These are phyloP conservation scores for Sander vitreus DNA, from an alignment of 2,113 vertebrate species.

Conservation along the genomic window DNA sequence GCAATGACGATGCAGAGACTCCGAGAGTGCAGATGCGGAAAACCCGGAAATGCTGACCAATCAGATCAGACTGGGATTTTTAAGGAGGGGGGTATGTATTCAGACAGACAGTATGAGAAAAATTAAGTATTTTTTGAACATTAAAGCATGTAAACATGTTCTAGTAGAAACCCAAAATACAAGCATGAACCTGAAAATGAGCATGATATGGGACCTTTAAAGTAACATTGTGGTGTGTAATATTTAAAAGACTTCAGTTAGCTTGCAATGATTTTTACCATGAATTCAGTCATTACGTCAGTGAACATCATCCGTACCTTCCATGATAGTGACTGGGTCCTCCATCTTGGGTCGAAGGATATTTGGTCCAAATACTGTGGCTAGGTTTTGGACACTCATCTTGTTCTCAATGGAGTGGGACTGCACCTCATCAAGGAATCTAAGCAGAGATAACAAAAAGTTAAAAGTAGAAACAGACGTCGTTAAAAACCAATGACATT, in stretches of 20 bases:
- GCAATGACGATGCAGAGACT: too few species aligned
- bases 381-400: constrained; percentile 97
- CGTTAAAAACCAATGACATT: background rate
- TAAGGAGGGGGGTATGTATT: too few species aligned
- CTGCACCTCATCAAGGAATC: constrained; percentile 98
- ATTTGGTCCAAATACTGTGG: constrained; percentile 97
- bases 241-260: background rate
- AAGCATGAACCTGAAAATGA: too few species aligned
- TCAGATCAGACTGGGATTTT: too few species aligned
- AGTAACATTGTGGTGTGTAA: background rate
- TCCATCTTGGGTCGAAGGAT: constrained; percentile 94
- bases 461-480: background rate
- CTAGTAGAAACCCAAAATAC: too few species aligned
- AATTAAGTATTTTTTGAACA: too few species aligned
- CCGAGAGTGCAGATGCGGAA: too few species aligned
- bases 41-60: too few species aligned
- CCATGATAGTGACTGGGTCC: constrained; percentile 95
- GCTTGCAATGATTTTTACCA: background rate
- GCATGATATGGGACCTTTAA: too few species aligned
- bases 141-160: too few species aligned
- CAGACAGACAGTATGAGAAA: too few species aligned
- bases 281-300: background rate
- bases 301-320: constrained; percentile 82
- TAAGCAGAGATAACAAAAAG: constrained; percentile 50
- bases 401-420: constrained; percentile 93